These are phyloP conservation scores for Heliconius erato DNA, from an alignment of 2,888 invertebrate species.

Conservation along the genomic window DNA sequence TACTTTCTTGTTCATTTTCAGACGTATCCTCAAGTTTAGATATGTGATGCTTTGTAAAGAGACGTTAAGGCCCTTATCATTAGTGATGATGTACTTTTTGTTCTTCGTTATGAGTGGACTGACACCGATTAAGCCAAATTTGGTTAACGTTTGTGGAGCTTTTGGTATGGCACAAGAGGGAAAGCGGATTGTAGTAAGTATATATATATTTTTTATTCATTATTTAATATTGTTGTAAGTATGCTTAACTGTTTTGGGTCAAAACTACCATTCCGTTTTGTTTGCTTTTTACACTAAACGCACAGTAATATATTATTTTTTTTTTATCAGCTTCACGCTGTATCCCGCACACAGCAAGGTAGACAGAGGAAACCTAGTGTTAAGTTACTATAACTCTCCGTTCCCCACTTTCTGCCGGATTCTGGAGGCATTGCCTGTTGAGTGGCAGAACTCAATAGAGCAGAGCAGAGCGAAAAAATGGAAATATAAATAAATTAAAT, in stretches of 20 bases:
- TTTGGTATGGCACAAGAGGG: slow-evolving; percentile 76
- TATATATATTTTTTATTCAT: not conserved
- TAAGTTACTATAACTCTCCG: no score
- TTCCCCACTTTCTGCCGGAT: no score
- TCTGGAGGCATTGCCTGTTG: no score
- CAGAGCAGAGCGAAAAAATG: no score
- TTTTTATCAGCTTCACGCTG: no score
- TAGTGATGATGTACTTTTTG: slow-evolving; percentile 81
- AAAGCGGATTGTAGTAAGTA: slow-evolving; percentile 74
- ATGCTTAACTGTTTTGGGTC: not conserved
- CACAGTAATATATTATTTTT: no score
- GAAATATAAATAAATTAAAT: no score
- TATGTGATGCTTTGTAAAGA: slow-evolving; percentile 82
- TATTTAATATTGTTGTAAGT: not conserved
- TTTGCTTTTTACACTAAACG: no score
- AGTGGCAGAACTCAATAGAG: no score
- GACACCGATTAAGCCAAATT: slow-evolving; percentile 81
- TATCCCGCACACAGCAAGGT: no score
- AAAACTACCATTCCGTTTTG: no score
- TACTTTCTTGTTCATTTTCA: slow-evolving; percentile 53
- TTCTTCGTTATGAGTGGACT: slow-evolving; percentile 83
- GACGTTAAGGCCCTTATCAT: slow-evolving; percentile 78
- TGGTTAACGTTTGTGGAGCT: slow-evolving; percentile 83
- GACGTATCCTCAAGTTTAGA: slow-evolving; percentile 68
- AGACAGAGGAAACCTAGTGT: no score